Evolutionary conservation across 2,888 invertebrate genomes (phyloP), one percentile per base, ranked within the genome.

Genomic region (Zele albiditarsus): DNA sequence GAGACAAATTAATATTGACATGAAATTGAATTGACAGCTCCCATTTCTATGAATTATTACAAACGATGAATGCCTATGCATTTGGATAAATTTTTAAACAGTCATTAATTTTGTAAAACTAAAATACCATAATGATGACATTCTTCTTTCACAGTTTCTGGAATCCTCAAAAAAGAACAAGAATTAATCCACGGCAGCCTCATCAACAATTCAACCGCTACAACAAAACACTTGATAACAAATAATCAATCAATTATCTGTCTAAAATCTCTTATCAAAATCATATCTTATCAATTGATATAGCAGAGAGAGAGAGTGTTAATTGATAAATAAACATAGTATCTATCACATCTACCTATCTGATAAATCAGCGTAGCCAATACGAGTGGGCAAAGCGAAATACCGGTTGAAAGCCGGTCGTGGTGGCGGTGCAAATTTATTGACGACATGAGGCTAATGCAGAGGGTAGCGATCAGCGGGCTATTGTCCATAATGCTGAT

Each of bases 401-500:
- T 79, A 75, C 82, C 84, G 78, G 80, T 80, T 80, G 80, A 82
- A 53, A 70, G 25, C 83, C 81, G 81, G 83, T 70, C 57, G 62
- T 82, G 77, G 68, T 77, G 79, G 73, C 75, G 82, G 82, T 74
- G 80, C 81, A 82, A 83, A 79, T 83, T 82, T 80, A 77, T 80
- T 76, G 79, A 81, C 85, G 82, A 86, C 72, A 88, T 87, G 88
- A 83, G 88, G 78, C 81, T 89, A 68, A 85, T 88, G 84, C 88
- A 88, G 79, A 85, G 88, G 78, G 69, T 89, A 70, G 88, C 88
- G 79, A 83, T 89, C 79, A 89, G 88, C 85, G 88, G 88, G 60
- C 84, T 89, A 60, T 80, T 88, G 82, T 87, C 87, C 77, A 86
- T 89, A 53, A 86, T 88, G 84, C 80, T 88, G 81, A 86, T 89